Evolutionary conservation across 2,113 vertebrate species (phyloP), one percentile per base, ranked within the genome.

Genomic region (Pelvicachromis taeniatus): DNA sequence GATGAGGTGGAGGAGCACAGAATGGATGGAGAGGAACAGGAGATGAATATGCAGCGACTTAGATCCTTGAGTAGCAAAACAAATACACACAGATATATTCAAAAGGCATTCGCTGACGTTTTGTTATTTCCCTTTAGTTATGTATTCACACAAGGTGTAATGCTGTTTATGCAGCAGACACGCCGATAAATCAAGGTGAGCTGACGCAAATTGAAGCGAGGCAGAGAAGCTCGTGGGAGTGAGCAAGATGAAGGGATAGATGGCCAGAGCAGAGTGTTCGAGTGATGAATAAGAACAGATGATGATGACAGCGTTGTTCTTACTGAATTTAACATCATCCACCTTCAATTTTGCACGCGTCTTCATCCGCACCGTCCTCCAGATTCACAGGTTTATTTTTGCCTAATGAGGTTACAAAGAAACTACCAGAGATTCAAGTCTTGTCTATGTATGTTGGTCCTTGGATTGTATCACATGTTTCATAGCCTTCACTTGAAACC

Each of bases 1-100:
- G 88, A 90, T 83, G 48, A 91, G 83, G 85, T 89, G 85, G 83
- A 85, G 84, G 78, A 88, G 73, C 59, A 16, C 17, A 2, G 70
- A 70, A 70, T 26, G 70, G 78, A 68, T 68, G 45, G 73, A 81
- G 86, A 85, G 26, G 53, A 48, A 54, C 48, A 68, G 82, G 68
- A 48, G 56, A 38, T 42, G 54, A 82, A 78, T 29, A 77, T 54
- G 61, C 59, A 33, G 26, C n/a, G 26, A 52, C 26, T 52, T 50
- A 31, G 45, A 75, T 75, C 26, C 54, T 55, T 87, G 45, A 85
- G 89, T 87, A 85, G 50, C 26, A 33, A 82, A 68, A 70, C 23
- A 73, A 50, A 73, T 16, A 75, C 23, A 31, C 42, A 50, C 14
- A 26, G 52, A 77, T 17, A 86, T 13, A 81, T 48, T 81, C 59